Evolutionary conservation across 2,113 vertebrate species (phyloP).

Genomic region (Paramormyrops kingsleyae): DNA sequence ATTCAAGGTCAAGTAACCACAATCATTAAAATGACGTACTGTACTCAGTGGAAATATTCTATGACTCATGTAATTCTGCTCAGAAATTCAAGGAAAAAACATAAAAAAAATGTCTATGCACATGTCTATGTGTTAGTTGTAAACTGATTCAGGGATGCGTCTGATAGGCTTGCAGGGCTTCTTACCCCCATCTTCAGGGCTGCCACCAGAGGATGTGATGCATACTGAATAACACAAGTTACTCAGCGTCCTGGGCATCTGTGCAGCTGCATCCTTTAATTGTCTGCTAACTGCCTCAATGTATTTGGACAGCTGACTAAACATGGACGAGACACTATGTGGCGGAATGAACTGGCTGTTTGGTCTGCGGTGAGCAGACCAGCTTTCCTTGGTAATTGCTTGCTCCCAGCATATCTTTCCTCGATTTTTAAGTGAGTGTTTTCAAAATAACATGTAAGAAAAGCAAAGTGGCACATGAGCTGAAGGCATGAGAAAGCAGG

Average conservation of each 20-base stretch:
- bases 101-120: neutral
- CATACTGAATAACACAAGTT: neutral
- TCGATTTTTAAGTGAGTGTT: neutral
- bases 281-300: neutral
- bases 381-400: neutral
- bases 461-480: neutral
- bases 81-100: neutral
- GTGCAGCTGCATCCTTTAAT: neutral
- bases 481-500: neutral
- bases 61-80: neutral
- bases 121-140: neutral
- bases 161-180: neutral
- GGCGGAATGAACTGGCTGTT: neutral
- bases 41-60: neutral
- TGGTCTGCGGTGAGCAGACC: neutral
- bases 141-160: neutral
- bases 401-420: neutral
- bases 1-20: neutral
- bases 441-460: neutral
- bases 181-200: neutral
- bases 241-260: neutral
- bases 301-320: neutral
- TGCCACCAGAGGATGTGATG: neutral
- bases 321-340: neutral
- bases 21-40: neutral